Evolutionary conservation across 2,888 invertebrate species (phyloP).

Genomic region (Calliopum simillimum): DNA sequence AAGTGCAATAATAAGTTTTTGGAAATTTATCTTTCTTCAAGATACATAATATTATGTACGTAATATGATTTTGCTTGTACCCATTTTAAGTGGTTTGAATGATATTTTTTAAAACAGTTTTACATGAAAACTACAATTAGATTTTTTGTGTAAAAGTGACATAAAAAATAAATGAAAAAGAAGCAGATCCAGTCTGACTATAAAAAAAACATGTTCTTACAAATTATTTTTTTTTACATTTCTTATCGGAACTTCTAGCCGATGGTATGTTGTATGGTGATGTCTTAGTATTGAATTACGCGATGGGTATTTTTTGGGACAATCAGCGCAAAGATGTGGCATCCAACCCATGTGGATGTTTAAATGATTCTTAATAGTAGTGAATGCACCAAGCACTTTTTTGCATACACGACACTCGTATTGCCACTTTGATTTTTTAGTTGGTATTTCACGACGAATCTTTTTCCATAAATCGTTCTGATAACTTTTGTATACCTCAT

Average conservation of each 20-base stretch:
- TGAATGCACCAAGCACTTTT: slow-evolving; percentile 12
- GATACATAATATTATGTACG: too few relatives aligned
- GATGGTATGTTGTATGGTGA: slow-evolving; percentile 15
- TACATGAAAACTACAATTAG: too few relatives aligned
- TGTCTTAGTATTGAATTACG: slow-evolving; percentile 8
- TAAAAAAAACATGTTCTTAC: too few relatives aligned
- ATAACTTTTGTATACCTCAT: slow-evolving; percentile 31
- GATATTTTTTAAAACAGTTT: too few relatives aligned
- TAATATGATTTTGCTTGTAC: too few relatives aligned
- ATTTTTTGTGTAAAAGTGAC: too few relatives aligned
- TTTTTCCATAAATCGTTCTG: slow-evolving; percentile 32
- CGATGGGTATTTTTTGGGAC: slow-evolving; percentile 35
- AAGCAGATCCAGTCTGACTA: too few relatives aligned
- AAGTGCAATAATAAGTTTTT: too few relatives aligned
- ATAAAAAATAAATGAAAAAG: too few relatives aligned
- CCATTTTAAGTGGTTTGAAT: too few relatives aligned
- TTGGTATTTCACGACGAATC: not conserved
- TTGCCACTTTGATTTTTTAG: slow-evolving; percentile 23
- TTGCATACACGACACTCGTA: slow-evolving; percentile 30
- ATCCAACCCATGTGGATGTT: slow-evolving; percentile 34
- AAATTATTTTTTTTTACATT: slow-evolving; percentile 16
- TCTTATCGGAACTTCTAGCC: not conserved
- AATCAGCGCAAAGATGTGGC: slow-evolving; percentile 32
- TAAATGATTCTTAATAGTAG: slow-evolving; percentile 26
- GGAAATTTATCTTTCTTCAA: too few relatives aligned